These are phyloP conservation scores for Adelognathus sp. DNA, from an alignment of 2,888 invertebrate genomes.

Conservation along the genomic window DNA sequence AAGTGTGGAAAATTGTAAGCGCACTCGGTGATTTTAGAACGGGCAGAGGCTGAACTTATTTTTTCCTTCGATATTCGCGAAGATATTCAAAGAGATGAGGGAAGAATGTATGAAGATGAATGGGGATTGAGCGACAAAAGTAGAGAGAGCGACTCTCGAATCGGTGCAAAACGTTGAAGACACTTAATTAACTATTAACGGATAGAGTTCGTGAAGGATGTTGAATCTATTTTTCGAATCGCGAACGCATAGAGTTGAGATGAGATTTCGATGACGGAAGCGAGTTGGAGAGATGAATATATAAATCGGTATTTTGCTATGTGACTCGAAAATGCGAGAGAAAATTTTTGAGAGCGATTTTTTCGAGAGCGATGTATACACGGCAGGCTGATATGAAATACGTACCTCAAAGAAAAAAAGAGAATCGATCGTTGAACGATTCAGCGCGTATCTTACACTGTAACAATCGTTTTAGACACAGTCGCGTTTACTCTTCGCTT, in stretches of 20 bases:
- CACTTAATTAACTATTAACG: conserved; percentile 76
- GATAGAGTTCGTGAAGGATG: conserved; percentile 77
- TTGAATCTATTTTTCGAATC: conserved; percentile 80
- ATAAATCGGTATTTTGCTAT: conserved; percentile 79
- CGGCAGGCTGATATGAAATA: conserved; percentile 74
- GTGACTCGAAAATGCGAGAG: conserved; percentile 63
- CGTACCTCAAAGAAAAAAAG: conserved; percentile 74
- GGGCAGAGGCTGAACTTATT: conserved; percentile 2
- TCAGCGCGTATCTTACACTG: conserved; percentile 49
- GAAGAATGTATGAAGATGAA: background rate
- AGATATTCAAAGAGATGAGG: background rate
- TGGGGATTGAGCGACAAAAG: background rate
- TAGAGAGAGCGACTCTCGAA: conserved; percentile 47
- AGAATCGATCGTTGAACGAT: conserved; percentile 78
- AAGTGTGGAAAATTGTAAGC: conserved; percentile 89
- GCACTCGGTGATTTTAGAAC: conserved; percentile 1
- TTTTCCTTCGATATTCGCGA: background rate
- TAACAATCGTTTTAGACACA: conserved; percentile 6
- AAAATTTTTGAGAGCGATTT: conserved; percentile 26
- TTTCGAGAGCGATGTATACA: conserved; percentile 62
- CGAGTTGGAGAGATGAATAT: conserved; percentile 60
- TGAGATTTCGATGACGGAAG: conserved; percentile 54
- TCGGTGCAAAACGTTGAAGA: conserved; percentile 51
- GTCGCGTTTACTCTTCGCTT: conserved; percentile 21
- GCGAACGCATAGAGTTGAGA: conserved; percentile 69